Evolutionary conservation across 2,113 vertebrate genomes (phyloP), one percentile per base, ranked within the genome.

Genomic region (Lepus americanus): DNA sequence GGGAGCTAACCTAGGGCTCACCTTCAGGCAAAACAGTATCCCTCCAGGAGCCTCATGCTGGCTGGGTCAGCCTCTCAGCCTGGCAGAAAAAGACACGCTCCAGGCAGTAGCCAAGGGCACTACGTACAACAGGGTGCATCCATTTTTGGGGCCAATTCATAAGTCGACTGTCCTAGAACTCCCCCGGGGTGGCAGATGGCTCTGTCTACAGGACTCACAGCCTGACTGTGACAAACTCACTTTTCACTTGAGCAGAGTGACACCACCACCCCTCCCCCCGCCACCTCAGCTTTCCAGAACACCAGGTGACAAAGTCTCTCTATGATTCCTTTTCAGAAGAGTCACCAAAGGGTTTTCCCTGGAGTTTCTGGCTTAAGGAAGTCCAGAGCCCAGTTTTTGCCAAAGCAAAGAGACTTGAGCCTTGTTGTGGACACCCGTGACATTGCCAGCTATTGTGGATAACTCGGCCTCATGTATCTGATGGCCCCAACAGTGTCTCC

Each of bases 11-110:
- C 92, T 88, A 95, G 90, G 7, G 51, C 59, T 97, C 33, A 1
- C 29, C 77, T 95, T 98, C 89, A 96, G 96, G n/a, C 80, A 90
- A 96, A 93, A 61, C 77, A 92, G 12, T 33, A 29, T 64, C 29
- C 22, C 86, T 97, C 95, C 59, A 94, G 49, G 82, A 86, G 94
- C 92, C 93, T 95, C 93, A 90, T 0, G 0, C 90, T 67, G 17
- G 33, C 64, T 36, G 66, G 91, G 92, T 9, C 0, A 55, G 92
- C 73, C 95, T 77, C 94, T 79, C 19, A 39, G 44, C 1, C 9
- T 11, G 14, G 0, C 55, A 59, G 55, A 19, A 63, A 79, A 93
- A 92, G n/a, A 64, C 9, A 36, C 67, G 49, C 25, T 66, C 22
- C 31, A 72, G 44, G 11, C 1, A 31, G 9, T 49, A 77, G 72